A percentile compares a stretch with the other conserved stretches of the same genome.
Conservation (phyloP, 2,797 vertebrate genomes). For the Coendou prehensilis region DNA sequence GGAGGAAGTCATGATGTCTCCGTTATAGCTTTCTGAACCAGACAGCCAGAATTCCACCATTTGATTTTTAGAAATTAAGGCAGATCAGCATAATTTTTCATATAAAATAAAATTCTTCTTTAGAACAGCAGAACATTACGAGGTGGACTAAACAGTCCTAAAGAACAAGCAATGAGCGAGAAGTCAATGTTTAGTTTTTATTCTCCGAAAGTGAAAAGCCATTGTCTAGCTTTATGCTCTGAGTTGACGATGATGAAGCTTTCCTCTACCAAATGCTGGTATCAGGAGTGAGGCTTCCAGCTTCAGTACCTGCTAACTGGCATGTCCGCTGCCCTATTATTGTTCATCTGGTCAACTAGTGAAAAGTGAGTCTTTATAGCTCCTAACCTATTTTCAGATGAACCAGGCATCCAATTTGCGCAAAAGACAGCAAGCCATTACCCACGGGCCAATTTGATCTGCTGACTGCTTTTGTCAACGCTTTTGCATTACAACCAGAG, state of each 20-base stretch:
- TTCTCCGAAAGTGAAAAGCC: neutral
- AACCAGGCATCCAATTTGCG: neutral
- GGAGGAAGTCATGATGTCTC: neutral
- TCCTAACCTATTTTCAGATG: neutral
- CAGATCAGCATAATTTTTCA: neutral
- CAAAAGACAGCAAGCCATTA: neutral
- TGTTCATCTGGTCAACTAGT: neutral
- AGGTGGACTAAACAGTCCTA: neutral
- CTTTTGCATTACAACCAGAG: neutral
- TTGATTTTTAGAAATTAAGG: slow-evolving; percentile 28
- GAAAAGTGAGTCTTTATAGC: neutral
- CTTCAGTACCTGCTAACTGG: neutral
- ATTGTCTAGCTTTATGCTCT: neutral
- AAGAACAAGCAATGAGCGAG: neutral
- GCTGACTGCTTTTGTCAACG: neutral
- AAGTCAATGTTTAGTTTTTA: neutral
- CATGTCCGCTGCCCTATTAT: neutral
- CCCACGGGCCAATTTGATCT: neutral
- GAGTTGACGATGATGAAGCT: neutral
- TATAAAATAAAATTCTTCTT: slow-evolving; percentile 45
- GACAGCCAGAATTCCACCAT: neutral
- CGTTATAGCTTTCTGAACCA: neutral
- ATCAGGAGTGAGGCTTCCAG: neutral
- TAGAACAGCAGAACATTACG: slow-evolving; percentile 15
- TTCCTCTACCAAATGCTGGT: neutral